Conservation (phyloP, 1,140 invertebrate species). For the Calosoma granatense region DNA sequence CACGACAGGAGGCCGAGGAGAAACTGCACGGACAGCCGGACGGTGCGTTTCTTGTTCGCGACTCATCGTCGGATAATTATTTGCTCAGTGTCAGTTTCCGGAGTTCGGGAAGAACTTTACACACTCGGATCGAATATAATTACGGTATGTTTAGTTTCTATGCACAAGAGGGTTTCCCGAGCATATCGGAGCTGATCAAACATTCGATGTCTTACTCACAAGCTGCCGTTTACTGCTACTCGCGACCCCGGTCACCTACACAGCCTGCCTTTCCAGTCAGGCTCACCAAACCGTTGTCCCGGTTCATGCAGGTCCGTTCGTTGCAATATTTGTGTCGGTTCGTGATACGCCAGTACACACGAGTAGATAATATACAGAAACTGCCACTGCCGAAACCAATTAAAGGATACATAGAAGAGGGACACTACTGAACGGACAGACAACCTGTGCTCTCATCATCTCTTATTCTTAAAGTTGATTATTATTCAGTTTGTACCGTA, state of each 20-base stretch:
- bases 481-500: too few relatives aligned
- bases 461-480: too few relatives aligned
- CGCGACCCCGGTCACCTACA: slow-evolving; percentile 43
- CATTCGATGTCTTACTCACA: slow-evolving; percentile 55
- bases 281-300: slow-evolving; percentile 65
- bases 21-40: slow-evolving; percentile 55
- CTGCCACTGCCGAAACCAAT: slow-evolving; percentile 59
- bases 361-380: slow-evolving; percentile 59
- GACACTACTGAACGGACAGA: slow-evolving; percentile 18
- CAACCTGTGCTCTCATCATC: too few relatives aligned
- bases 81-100: slow-evolving; percentile 62
- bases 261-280: slow-evolving; percentile 59
- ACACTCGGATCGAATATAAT: slow-evolving; percentile 56
- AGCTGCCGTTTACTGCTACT: slow-evolving; percentile 58
- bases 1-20: slow-evolving; percentile 35
- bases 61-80: slow-evolving; percentile 61
- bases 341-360: slow-evolving; percentile 61
- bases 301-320: slow-evolving; percentile 61
- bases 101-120: slow-evolving; percentile 60
- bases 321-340: slow-evolving; percentile 68
- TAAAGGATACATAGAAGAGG: slow-evolving; percentile 52
- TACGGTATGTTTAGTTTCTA: slow-evolving; percentile 50
- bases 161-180: slow-evolving; percentile 48
- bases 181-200: slow-evolving; percentile 55
- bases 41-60: slow-evolving; percentile 67